Conservation (phyloP, 2,113 vertebrate genomes). For the Saguinus midas region DNA sequence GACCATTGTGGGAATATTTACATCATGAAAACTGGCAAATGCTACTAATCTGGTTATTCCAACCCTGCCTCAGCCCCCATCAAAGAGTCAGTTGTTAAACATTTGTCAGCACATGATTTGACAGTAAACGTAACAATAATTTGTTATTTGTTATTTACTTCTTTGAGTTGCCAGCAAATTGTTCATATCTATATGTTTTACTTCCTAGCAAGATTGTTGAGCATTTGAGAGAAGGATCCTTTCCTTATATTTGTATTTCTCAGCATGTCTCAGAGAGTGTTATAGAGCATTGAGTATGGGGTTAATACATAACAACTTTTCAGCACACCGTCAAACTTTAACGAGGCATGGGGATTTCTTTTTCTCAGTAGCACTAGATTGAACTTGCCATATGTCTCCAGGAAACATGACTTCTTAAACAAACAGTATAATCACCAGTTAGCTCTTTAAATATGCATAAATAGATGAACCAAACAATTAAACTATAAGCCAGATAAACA, state of each 20-base stretch:
- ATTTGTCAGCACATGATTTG: not conserved
- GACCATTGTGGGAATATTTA: not conserved
- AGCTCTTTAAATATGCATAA: constrained; percentile 32
- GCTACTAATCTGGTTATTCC: not conserved
- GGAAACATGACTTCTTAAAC: constrained; percentile 29
- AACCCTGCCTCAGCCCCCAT: too few species aligned
- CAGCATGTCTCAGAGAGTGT: not conserved
- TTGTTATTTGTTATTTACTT: not conserved
- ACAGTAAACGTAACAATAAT: not conserved
- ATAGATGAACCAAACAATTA: not conserved
- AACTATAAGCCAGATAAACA: not conserved
- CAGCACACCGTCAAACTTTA: not conserved
- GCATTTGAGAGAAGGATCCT: not conserved
- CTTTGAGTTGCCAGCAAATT: not conserved
- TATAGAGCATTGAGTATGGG: not conserved
- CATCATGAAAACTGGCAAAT: not conserved
- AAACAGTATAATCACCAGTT: not conserved
- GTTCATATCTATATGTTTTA: not conserved
- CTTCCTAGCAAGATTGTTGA: not conserved
- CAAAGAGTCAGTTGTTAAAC: not conserved
- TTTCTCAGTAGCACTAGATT: not conserved
- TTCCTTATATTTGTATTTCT: not conserved
- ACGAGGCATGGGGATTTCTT: not conserved
- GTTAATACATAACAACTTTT: constrained; percentile 35
- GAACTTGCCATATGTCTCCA: not conserved